phyloP scores from a whole-genome alignment of 2,113 vertebrate genomes.

The Melospiza georgiana region DNA sequence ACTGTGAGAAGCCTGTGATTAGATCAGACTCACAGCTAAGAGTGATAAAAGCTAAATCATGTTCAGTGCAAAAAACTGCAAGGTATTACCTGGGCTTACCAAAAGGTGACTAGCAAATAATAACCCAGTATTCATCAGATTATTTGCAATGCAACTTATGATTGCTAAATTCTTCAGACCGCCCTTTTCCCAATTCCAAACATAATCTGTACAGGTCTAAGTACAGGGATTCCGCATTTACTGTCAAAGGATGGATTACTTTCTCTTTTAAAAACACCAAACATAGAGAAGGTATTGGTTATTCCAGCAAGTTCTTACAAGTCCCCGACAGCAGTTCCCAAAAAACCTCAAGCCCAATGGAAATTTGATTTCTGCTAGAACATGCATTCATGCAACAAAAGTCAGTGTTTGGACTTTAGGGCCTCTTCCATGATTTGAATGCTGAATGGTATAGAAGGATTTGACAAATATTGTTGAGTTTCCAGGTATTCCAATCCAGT shows the following conservation, averaged over 20 bases:
- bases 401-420: neutral
- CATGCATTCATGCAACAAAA: neutral
- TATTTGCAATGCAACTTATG: neutral
- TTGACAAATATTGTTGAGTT: neutral
- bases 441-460: neutral
- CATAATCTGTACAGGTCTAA: neutral
- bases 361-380: neutral
- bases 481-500: neutral
- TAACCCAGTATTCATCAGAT: neutral
- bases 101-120: neutral
- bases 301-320: neutral
- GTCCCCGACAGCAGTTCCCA: neutral
- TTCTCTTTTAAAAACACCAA: neutral
- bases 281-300: neutral
- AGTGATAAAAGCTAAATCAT: neutral
- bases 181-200: neutral
- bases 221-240: neutral
- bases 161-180: neutral
- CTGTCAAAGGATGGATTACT: neutral
- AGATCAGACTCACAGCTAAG: neutral
- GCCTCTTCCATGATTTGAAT: neutral
- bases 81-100: neutral
- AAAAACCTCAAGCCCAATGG: fast-evolving
- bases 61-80: neutral
- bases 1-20: neutral